phyloP scores from a whole-genome alignment of 2,797 vertebrate species.

The Podargus strigoides region DNA sequence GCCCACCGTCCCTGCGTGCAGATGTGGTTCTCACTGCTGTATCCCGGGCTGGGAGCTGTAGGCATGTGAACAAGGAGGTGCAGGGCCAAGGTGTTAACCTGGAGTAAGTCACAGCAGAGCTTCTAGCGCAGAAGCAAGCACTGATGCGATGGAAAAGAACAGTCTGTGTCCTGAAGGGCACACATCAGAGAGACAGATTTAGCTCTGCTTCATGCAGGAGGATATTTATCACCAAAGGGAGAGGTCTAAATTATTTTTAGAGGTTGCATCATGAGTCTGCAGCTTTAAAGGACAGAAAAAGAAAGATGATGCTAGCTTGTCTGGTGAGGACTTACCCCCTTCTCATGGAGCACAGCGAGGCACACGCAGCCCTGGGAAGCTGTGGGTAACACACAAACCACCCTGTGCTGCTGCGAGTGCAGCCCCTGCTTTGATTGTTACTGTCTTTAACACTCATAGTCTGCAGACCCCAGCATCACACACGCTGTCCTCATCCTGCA shows the following conservation, averaged over 20 bases:
- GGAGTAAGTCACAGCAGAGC: background rate
- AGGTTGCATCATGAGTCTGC: background rate
- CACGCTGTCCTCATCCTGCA: background rate
- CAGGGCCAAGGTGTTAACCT: background rate
- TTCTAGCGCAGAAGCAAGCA: background rate
- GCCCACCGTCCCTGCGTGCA: no score
- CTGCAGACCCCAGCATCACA: background rate
- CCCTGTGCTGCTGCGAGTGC: background rate
- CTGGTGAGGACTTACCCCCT: background rate
- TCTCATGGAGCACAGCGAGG: fast-evolving
- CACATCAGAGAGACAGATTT: background rate
- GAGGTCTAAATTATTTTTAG: slow-evolving; percentile 14
- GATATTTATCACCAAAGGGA: background rate
- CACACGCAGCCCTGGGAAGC: background rate
- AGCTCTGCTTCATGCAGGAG: background rate
- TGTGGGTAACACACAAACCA: fast-evolving
- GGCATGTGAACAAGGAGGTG: fast-evolving
- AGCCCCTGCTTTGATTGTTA: fast-evolving
- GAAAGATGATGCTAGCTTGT: background rate
- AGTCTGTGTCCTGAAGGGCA: background rate
- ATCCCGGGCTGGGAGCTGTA: no score
- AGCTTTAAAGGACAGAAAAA: background rate
- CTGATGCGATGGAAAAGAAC: background rate
- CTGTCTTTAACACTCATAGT: fast-evolving
- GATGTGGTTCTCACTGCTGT: background rate